Percentiles rank a stretch among this genome's conserved stretches.
Conservation (phyloP, 2,113 vertebrate species). For the Plecotus auritus region DNA sequence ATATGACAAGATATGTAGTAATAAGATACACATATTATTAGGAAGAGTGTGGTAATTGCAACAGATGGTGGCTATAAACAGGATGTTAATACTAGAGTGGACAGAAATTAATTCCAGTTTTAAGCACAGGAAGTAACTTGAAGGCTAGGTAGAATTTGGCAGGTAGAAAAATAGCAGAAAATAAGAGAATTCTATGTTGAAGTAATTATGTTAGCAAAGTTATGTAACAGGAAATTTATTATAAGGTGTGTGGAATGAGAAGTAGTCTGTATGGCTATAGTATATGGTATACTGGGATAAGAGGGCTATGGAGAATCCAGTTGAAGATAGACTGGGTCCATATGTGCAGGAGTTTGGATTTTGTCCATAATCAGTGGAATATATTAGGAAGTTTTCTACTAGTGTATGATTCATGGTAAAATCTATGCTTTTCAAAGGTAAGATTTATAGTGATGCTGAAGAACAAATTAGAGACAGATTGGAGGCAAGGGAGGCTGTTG, state of each 20-base stretch:
- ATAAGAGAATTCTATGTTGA: background rate
- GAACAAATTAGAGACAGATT: background rate
- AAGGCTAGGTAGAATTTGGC: background rate
- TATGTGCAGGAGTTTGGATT: background rate
- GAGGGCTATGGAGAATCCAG: background rate
- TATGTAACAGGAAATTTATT: background rate
- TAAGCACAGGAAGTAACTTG: background rate
- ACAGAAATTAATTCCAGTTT: background rate
- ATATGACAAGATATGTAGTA: background rate
- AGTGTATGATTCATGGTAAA: background rate
- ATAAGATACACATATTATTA: background rate
- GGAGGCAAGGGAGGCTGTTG: background rate
- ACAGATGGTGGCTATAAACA: conserved; percentile 5
- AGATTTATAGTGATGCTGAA: background rate
- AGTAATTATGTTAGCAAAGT: background rate
- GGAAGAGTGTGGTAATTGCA: background rate
- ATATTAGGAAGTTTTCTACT: background rate
- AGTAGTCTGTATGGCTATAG: background rate
- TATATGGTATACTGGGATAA: background rate
- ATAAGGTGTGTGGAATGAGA: background rate
- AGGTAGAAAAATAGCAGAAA: background rate
- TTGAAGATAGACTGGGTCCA: background rate
- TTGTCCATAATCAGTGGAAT: background rate
- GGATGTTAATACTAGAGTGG: background rate
- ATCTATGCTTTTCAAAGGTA: background rate